Conservation (phyloP, 2,797 vertebrate genomes). For the Coregonus ussuriensis region DNA sequence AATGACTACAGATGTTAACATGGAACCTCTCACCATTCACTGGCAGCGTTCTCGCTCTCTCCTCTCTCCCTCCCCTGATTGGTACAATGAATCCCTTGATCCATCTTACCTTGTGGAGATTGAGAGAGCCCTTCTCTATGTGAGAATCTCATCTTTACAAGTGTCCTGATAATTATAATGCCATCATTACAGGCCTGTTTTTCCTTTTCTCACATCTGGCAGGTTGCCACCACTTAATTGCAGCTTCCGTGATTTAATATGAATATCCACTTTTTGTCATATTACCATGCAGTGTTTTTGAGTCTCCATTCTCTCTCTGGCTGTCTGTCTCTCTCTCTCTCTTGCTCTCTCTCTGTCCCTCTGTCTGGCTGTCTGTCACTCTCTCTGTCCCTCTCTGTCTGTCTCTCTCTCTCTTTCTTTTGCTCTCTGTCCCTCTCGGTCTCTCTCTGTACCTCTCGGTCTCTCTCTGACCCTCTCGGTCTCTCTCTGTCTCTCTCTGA, state of each 20-base stretch:
- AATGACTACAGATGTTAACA: background rate
- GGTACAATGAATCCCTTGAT: conserved; percentile 5
- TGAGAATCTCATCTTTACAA: conserved; percentile 59
- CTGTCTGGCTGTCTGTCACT: too few relatives aligned
- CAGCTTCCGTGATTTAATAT: conserved; percentile 70
- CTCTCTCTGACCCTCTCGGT: too few relatives aligned
- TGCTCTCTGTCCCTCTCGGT: too few relatives aligned
- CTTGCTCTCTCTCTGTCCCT: too few relatives aligned
- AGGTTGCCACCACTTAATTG: conserved; percentile 73
- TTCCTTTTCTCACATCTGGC: conserved; percentile 48
- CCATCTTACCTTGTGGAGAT: too few relatives aligned
- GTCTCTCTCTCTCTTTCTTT: too few relatives aligned
- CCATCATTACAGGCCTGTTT: conserved; percentile 69
- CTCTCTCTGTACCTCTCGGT: too few relatives aligned
- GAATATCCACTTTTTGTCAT: conserved; percentile 63
- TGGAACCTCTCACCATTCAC: background rate
- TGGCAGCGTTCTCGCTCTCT: background rate
- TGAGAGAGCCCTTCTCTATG: conserved; percentile 64
- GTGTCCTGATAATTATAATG: conserved; percentile 76
- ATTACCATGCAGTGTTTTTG: conserved; percentile 58
- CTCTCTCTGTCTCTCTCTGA: too few relatives aligned
- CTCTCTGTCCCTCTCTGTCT: too few relatives aligned
- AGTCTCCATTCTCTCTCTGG: too few relatives aligned
- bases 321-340: background rate
- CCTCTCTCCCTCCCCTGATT: background rate